Base-by-base conservation (phyloP, 1,140 invertebrate genomes). In the Littorina saxatilis region DNA sequence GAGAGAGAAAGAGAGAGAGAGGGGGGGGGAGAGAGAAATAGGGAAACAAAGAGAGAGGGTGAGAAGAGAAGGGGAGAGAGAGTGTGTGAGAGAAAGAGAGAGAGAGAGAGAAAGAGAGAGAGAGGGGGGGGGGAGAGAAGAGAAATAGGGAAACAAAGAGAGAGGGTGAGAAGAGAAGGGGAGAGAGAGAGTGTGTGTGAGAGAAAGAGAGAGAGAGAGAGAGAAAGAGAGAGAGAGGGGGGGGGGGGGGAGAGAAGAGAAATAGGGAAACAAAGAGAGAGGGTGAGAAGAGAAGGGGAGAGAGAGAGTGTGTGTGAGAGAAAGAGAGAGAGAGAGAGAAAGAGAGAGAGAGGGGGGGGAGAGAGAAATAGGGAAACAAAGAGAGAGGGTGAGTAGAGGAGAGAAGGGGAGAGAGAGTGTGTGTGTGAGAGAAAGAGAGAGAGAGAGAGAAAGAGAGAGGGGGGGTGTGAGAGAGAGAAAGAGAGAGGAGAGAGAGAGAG, bases 51-150 rank as follows among this genome's bases (percentile, higher is more conserved):
- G n/a, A n/a, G n/a, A n/a, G n/a, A n/a, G n/a, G n/a, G n/a, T n/a
- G n/a, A n/a, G n/a, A n/a, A n/a, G n/a, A n/a, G n/a, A n/a, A n/a
- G n/a, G 55, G n/a, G 55, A 58, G 55, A 58, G 55, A 58, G 55
- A 58, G 55, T 13, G 55, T 13, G 55, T 13, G 55, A 58, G 55
- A 58, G 55, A 20, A 23, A 58, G 55, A 58, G 55, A 58, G 55
- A 58, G 55, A 58, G 55, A 58, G 55, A 58, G 55, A 58, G 55
- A 58, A 23, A 58, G 55, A 58, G 55, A 23, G 55, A 58, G 55
- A 58, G 55, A 58, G 55, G n/a, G 55, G n/a, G 55, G n/a, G 55
- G n/a, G 55, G n/a, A 23, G n/a, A 23, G n/a, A 23, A 58, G 55
- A 58, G 55, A 58, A 23, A 58, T 9, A 58, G 55, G n/a, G 9